These are phyloP conservation scores for Trididemnum clinides DNA, from an alignment of 23 tunicate species.

Conservation along the genomic window DNA sequence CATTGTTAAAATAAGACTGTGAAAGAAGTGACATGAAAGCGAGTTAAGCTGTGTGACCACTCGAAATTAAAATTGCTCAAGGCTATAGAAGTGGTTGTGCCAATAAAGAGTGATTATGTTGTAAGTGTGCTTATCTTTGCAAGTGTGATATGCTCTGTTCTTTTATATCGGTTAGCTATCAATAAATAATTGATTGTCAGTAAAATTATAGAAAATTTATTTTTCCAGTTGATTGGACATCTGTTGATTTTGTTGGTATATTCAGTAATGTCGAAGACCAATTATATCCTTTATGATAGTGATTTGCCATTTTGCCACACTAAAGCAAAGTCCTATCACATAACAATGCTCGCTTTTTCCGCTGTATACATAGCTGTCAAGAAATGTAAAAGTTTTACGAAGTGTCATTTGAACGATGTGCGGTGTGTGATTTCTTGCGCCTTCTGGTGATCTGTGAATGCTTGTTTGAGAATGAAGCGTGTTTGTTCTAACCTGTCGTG, in stretches of 20 bases:
- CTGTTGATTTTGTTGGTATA: too few species aligned
- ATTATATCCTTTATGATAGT: too few species aligned
- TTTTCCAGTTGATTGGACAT: background rate
- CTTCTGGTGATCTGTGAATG: background rate
- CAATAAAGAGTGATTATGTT: background rate
- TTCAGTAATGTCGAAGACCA: too few species aligned
- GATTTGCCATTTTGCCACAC: too few species aligned
- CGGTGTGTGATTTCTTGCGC: background rate
- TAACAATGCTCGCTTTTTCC: background rate
- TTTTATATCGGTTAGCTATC: background rate
- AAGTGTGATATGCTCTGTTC: background rate
- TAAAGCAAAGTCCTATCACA: background rate
- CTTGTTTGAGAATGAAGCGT: background rate
- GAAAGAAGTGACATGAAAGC: too few species aligned
- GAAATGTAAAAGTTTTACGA: background rate
- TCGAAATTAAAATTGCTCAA: background rate
- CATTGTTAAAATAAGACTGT: too few species aligned
- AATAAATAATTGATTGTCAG: background rate
- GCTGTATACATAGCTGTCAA: background rate
- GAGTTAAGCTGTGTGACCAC: background rate
- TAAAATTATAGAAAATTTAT: background rate
- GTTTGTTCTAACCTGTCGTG: slow-evolving; percentile 3
- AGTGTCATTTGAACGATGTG: slow-evolving; percentile 10
- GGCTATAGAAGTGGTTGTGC: background rate
- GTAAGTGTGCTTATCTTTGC: background rate